Evolutionary conservation across 1,140 invertebrate species (phyloP).

Genomic region (Sinella curviseta): DNA sequence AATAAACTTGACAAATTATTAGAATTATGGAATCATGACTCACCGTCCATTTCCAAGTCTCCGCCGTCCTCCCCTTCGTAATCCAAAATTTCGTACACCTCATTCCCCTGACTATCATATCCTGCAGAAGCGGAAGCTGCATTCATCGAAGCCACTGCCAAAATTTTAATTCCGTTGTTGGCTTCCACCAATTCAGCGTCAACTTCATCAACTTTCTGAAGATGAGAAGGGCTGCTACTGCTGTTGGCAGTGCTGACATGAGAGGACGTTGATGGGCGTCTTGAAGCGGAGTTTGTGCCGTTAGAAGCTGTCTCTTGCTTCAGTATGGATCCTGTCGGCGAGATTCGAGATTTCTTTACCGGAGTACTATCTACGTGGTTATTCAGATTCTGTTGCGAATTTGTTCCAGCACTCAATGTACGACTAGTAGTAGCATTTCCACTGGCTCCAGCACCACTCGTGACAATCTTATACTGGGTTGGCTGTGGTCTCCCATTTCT

Average conservation of each 20-base stretch:
- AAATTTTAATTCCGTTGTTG: constrained; percentile 1
- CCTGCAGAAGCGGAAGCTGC: neutral
- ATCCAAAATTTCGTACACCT: constrained; percentile 1
- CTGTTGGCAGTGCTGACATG: neutral
- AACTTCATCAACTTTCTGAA: neutral
- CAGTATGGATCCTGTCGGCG: neutral
- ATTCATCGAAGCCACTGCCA: neutral
- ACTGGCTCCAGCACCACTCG: neutral
- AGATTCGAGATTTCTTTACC: neutral
- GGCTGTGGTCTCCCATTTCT: neutral
- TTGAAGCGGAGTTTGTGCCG: neutral
- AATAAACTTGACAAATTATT: neutral
- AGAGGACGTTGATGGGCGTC: neutral
- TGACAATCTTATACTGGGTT: constrained; percentile 1
- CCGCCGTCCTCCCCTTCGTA: neutral
- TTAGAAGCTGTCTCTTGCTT: neutral
- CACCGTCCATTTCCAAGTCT: neutral
- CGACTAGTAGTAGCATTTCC: neutral
- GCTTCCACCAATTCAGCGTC: neutral
- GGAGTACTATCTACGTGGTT: neutral
- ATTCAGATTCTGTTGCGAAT: neutral
- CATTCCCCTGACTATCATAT: constrained; percentile 7
- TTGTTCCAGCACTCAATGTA: neutral
- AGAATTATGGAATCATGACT: neutral
- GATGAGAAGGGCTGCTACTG: neutral